Evolutionary conservation across 2,113 vertebrate genomes (phyloP).

Genomic region (Addax nasomaculatus): DNA sequence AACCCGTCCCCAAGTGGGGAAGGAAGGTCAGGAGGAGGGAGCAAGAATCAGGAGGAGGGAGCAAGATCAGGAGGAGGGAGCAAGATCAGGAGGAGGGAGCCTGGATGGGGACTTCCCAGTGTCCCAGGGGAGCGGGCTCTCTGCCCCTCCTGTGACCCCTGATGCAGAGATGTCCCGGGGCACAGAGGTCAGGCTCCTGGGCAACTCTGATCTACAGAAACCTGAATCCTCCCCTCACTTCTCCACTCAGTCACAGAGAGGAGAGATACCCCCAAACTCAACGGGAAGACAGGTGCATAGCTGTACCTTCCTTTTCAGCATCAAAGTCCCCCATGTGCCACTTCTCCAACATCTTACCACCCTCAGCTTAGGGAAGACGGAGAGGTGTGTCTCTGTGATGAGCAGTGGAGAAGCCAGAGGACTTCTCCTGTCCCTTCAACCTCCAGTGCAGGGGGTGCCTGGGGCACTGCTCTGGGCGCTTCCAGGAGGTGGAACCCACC

Average conservation of each 20-base stretch:
- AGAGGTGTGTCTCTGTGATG: not conserved
- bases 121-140: not conserved
- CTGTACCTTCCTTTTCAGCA: not conserved
- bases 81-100: not conserved
- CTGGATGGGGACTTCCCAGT: not conserved
- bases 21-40: not conserved
- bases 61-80: no score
- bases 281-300: no score
- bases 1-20: not conserved
- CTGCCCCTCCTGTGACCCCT: not conserved
- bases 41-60: no score
- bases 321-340: fast-evolving
- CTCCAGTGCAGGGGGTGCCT: fast-evolving
- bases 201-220: not conserved
- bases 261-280: fast-evolving
- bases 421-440: not conserved
- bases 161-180: not conserved
- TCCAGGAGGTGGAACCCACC: not conserved
- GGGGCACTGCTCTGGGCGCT: not conserved
- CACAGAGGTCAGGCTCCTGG: not conserved
- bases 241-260: not conserved
- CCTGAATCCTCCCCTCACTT: not conserved
- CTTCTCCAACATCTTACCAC: not conserved
- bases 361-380: not conserved
- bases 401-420: not conserved